Evolutionary conservation across 1,140 invertebrate genomes (phyloP), one percentile per base, ranked within the genome.

Genomic region (Lysiphlebus fabarum): DNA sequence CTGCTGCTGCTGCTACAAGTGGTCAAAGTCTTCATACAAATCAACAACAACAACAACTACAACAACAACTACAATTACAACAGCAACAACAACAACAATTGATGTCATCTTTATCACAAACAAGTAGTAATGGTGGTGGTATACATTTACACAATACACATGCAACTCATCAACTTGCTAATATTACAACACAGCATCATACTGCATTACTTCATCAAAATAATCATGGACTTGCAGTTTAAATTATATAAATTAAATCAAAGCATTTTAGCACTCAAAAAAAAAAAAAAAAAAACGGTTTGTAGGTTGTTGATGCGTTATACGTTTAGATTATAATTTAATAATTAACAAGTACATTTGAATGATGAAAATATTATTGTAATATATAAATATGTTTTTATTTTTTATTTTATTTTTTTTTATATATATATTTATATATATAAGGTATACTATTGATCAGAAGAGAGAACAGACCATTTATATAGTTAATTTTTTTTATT

Each of bases 221-320:
- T 17, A 66, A 72, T 49, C 77, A 80, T 41, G 76, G 77, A 47
- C 65, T 80, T 61, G 74, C 77, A 48, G 76, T 71, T 62, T 79
- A 67, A 69, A 58, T 43, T 43, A 45, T 7, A 47, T 56, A 42
- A 12, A 38, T n/a, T 11, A 38, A 58, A 44, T 11, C 26, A 17
- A 49, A 34, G 47, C n/a, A 45, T 10, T 14, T 8, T 14, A 10
- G 36, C 7, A 40, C 5, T 26, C 10, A 34, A 40, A 6, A 7
- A 14, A 45, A 12, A 7, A 14, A 45, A 12, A 45, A 7, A 45
- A 45, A 14, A 5, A 45, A n/a, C 43, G 43, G 12, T n/a, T 45
- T 33, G 33, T 26, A 36, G 5, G 4, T 9, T 48, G 17, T 26
- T 26, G 17, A 26, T 26, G 17, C n/a, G n/a, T n/a, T 26, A 26